phyloP scores from a whole-genome alignment of 1,140 invertebrate species.

The Steinernema feltiae region DNA sequence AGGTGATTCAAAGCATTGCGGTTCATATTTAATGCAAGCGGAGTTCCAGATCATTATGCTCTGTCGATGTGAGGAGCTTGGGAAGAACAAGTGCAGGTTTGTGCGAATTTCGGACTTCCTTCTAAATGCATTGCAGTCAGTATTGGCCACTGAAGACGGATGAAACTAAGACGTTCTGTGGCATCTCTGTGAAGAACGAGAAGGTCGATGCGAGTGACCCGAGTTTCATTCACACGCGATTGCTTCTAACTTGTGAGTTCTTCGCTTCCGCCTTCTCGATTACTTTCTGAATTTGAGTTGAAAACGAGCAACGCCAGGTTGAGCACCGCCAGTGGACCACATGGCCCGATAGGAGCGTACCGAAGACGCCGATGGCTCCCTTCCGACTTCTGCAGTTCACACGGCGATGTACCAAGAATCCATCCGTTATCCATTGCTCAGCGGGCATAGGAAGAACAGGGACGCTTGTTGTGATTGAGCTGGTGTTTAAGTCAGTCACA shows the following conservation, averaged over 20 bases:
- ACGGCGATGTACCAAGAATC: slow-evolving; percentile 18
- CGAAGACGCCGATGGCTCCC: slow-evolving; percentile 20
- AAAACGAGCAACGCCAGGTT: slow-evolving; percentile 20
- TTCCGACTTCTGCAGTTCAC: slow-evolving; percentile 24
- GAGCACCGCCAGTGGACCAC: slow-evolving; percentile 40
- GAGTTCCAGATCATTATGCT: slow-evolving; percentile 76
- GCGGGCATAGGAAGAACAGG: slow-evolving; percentile 39
- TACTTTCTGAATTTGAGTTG: slow-evolving; percentile 17
- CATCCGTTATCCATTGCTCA: slow-evolving; percentile 29
- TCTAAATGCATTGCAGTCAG: slow-evolving; percentile 66
- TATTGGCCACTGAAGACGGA: slow-evolving; percentile 74
- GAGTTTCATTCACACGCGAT: slow-evolving; percentile 22
- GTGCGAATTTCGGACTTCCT: too few relatives aligned
- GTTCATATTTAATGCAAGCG: neutral
- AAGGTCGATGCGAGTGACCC: neutral
- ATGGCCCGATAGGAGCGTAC: slow-evolving; percentile 33
- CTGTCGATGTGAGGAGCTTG: slow-evolving; percentile 90
- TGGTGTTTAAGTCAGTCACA: neutral
- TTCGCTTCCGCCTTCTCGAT: too few relatives aligned
- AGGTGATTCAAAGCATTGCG: slow-evolving; percentile 61
- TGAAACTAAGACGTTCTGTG: neutral
- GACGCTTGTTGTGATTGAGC: slow-evolving; percentile 36
- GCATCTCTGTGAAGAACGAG: slow-evolving; percentile 7
- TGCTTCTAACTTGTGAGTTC: slow-evolving; percentile 31
- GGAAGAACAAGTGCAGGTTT: slow-evolving; percentile 69